Base-by-base conservation (phyloP, 2,888 invertebrate genomes). In the Apantesis nais region DNA sequence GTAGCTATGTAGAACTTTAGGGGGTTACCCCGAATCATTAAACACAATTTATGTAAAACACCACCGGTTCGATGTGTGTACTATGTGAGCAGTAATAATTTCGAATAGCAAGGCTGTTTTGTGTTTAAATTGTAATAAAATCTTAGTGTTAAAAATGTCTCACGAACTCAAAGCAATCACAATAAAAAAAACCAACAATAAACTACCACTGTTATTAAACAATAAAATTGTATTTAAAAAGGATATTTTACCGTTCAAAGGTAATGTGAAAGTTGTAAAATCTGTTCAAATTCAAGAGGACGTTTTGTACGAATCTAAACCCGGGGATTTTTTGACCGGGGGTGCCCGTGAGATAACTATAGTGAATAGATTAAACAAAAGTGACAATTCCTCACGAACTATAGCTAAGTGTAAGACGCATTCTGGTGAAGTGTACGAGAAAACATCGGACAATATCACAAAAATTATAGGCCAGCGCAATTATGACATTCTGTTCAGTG, bases 401-500 rank as follows among this genome's bases (percentile, higher is more conserved):
- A 71, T 88, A 0, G 93, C 92, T 0, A 82, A 80, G 22, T 92
- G 84, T 61, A 78, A 74, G 8, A 77, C 73, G 14, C 67, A 71
- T 5, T 70, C 75, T 3, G 80, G 77, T 0, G 71, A 75, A 22
- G 37, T 76, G 0, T 70, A 79, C 2, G 88, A 89, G 62, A 86
- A 88, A 73, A 89, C 88, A 2, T 94, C 94, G 0, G 91, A 91
- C 4, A 82, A 80, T 34, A 73, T 94, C 0, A 83, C 86, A 0
- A 83, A 83, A n/a, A 22, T 92, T 0, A 91, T 94, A 0, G 94
- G 94, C 0, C 92, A 93, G 61, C 85, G 85, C 0, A 91, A 90
- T 55, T 94, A 92, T 66, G 89, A 92, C 34, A 83, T 82, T 0
- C 71, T 93, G 0, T 87, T 94, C 1, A 83, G 87, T 11, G 89